phyloP scores from a whole-genome alignment of 35 echinoderm and acorn worm genomes.

The Nesometra sesokonis region DNA sequence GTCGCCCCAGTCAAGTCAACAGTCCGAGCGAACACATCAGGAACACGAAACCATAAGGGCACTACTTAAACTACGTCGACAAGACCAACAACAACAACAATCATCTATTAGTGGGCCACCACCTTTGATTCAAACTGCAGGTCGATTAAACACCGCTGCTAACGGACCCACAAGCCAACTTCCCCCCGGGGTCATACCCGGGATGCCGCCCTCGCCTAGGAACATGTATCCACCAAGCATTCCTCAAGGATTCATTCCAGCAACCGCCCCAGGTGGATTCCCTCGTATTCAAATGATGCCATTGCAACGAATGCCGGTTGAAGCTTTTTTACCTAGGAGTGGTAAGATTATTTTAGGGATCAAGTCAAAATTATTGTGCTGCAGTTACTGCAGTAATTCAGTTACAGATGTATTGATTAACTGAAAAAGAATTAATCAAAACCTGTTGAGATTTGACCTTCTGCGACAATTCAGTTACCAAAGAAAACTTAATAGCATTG shows the following conservation, averaged over 20 bases:
- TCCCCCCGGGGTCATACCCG: neutral
- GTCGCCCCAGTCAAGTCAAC: neutral
- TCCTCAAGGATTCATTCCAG: neutral
- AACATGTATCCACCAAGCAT: neutral
- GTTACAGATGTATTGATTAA: too few species aligned
- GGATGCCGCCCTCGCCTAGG: neutral
- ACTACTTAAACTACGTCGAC: neutral
- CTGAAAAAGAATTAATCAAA: too few species aligned
- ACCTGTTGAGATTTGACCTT: too few species aligned
- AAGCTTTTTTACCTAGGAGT: neutral
- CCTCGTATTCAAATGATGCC: neutral
- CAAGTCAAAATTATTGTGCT: too few species aligned
- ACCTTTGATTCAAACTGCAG: neutral
- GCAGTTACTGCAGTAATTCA: too few species aligned
- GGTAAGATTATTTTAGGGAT: neutral
- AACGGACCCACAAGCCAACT: neutral
- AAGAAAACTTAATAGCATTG: too few species aligned
- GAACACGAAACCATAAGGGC: neutral
- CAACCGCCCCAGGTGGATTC: neutral
- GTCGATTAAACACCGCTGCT: neutral
- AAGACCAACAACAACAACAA: neutral
- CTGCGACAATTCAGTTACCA: too few species aligned
- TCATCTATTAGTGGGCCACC: neutral
- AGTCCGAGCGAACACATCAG: neutral
- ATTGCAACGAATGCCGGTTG: neutral